Percentiles rank a stretch among this genome's conserved stretches.
Evolutionary conservation across 2,113 vertebrate species (phyloP).

Genomic region (Stegastes partitus): DNA sequence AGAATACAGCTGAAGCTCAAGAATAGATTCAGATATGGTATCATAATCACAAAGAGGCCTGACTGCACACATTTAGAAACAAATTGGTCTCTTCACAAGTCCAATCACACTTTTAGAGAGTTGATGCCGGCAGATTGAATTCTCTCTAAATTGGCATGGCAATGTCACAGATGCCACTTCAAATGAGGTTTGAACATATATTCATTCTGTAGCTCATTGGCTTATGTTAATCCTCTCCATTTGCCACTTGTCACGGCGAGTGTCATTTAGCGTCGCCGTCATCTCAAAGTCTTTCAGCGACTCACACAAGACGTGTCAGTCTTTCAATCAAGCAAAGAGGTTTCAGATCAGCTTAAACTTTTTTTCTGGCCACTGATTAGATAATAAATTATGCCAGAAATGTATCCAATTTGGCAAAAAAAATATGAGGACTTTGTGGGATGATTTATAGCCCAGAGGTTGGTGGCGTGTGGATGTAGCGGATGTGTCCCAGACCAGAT

Average conservation of each 20-base stretch:
- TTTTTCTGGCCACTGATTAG: slow-evolving; percentile 73
- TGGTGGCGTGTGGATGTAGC: slow-evolving; percentile 30
- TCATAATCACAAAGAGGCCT: slow-evolving; percentile 75
- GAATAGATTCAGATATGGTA: slow-evolving; percentile 79
- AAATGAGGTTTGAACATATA: slow-evolving; percentile 84
- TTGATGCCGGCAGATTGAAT: slow-evolving; percentile 82
- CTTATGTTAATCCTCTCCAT: slow-evolving; percentile 83
- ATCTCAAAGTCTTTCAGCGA: slow-evolving; percentile 62
- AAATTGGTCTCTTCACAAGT: slow-evolving; percentile 80
- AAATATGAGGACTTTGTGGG: slow-evolving; percentile 56
- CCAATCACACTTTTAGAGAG: slow-evolving; percentile 72
- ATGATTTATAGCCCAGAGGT: slow-evolving; percentile 73
- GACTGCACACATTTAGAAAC: slow-evolving; percentile 76
- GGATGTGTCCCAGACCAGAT: slow-evolving; percentile 36
- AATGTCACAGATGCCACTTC: slow-evolving; percentile 82
- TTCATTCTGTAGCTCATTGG: slow-evolving; percentile 81
- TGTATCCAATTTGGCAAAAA: slow-evolving; percentile 72
- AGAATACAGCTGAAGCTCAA: slow-evolving; percentile 73
- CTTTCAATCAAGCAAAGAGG: slow-evolving; percentile 76
- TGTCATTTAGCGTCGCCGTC: slow-evolving; percentile 73
- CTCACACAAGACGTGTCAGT: slow-evolving; percentile 74
- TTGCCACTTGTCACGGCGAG: slow-evolving; percentile 78
- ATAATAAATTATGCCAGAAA: slow-evolving; percentile 79
- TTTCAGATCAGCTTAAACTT: slow-evolving; percentile 76
- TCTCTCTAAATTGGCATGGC: slow-evolving; percentile 81